Evolutionary conservation across 2,113 vertebrate species (phyloP), one percentile per base, ranked within the genome.

Genomic region (Muntiacus muntjak): DNA sequence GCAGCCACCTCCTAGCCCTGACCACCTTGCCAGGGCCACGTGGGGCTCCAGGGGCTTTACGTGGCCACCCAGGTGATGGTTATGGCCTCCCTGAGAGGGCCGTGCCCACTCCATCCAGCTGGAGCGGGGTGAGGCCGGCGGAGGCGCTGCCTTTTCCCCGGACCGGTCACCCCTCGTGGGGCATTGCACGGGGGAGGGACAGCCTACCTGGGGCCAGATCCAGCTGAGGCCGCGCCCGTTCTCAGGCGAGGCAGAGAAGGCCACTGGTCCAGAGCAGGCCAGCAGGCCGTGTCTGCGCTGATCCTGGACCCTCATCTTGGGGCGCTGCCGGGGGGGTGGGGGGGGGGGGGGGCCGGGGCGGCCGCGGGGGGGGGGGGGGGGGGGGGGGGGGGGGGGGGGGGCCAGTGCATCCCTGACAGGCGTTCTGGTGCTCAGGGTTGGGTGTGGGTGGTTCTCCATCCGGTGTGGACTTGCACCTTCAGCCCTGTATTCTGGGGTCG

Each of bases 341-440:
- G 17, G 0, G n/a, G 5, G 0, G n/a, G 5, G 10, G 5, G 16
- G 3, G 8, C n/a, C n/a, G n/a, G n/a, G n/a, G n/a, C n/a, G n/a
- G n/a, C n/a, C n/a, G n/a, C n/a, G n/a, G n/a, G 0, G n/a, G 5
- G 10, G 0, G n/a, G 5, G 10, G 0, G n/a, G 5, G 10, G 4
- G 16, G 2, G 8, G 26, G 54, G 15, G 17, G 0, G n/a, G 5
- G 0, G n/a, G 5, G 10, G 5, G 16, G 3, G 8, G 26, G 55
- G 15, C 28, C 23, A 2, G 14, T 1, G 17, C 25, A 6, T 58
- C 71, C 8, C 10, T 2, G 1, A 12, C 28, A 0, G 17, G 7
- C 13, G 57, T 36, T 58, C 55, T n/a, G 6, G 4, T 0, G 26
- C 84, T 25, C 43, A 1, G 58, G 21, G 54, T 33, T 30, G 43